Evolutionary conservation across 2,797 vertebrate species (phyloP).

Genomic region (Amniataba percoides): DNA sequence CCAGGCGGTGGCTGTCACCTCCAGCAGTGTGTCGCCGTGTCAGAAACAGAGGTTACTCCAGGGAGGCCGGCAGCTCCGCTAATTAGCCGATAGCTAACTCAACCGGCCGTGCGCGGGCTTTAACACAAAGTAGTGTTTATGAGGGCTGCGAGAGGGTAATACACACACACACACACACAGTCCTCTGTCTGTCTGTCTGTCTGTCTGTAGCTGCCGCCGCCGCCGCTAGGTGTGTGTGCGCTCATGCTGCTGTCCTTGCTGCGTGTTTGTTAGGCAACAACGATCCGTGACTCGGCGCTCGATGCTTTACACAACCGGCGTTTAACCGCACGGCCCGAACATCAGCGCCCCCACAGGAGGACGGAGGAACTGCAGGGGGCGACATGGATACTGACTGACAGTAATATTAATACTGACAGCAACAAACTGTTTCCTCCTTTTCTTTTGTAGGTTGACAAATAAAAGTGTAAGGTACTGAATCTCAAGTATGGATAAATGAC

Average conservation of each 20-base stretch:
- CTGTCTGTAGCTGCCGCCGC: not conserved
- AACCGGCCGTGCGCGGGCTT: not conserved
- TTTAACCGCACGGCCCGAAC: not conserved
- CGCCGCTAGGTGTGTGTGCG: accelerated
- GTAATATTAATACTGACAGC: too few species aligned
- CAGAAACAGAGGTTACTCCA: slow-evolving; percentile 34
- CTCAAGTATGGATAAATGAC: too few species aligned
- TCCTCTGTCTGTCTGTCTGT: not conserved
- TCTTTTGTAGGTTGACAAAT: too few species aligned
- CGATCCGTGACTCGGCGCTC: slow-evolving; percentile 66
- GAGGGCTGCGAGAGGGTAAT: accelerated
- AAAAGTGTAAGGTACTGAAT: too few species aligned
- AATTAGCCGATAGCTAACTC: slow-evolving; percentile 9
- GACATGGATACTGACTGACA: not conserved
- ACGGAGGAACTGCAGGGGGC: not conserved
- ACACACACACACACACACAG: not conserved
- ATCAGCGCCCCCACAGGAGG: slow-evolving; percentile 42
- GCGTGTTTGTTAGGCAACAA: slow-evolving; percentile 20
- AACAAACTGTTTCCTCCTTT: too few species aligned
- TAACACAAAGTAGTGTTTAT: accelerated
- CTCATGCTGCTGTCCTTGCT: slow-evolving; percentile 33
- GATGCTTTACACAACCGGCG: slow-evolving; percentile 38
- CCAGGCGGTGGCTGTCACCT: not conserved
- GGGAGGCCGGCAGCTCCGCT: not conserved
- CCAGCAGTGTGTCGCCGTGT: not conserved